Evolutionary conservation across 2,797 vertebrate species (phyloP).

Genomic region (Artibeus jamaicensis): DNA sequence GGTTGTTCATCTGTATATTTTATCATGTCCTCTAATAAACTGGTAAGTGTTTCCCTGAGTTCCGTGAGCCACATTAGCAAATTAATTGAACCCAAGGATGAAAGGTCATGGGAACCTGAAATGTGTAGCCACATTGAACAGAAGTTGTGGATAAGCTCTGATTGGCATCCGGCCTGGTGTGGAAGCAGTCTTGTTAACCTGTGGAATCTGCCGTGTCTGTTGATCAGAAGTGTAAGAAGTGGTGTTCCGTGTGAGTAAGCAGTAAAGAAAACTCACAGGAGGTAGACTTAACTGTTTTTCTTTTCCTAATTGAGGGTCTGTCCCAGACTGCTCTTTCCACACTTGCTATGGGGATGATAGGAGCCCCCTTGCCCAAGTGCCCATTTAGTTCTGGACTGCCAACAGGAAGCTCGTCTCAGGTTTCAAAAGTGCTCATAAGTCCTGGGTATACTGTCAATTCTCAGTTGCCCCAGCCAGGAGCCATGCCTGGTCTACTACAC

Average conservation of each 20-base stretch:
- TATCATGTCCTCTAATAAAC: too few relatives aligned
- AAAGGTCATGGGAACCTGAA: not conserved
- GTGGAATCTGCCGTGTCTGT: not conserved
- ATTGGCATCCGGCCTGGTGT: not conserved
- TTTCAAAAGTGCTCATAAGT: not conserved
- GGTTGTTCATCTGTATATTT: not conserved
- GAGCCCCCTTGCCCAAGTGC: too few relatives aligned
- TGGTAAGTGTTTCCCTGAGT: not conserved
- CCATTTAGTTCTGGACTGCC: not conserved
- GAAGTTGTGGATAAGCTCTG: not conserved
- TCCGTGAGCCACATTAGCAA: not conserved
- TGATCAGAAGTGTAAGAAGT: not conserved
- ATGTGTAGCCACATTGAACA: not conserved
- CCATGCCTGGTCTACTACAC: slow-evolving; percentile 68
- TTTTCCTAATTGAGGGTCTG: not conserved
- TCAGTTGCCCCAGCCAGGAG: slow-evolving; percentile 61
- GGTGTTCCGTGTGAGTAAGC: not conserved
- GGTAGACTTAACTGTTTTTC: not conserved
- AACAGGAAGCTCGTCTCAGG: not conserved
- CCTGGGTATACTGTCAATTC: slow-evolving; percentile 61
- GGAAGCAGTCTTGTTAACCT: too few relatives aligned
- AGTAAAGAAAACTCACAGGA: not conserved
- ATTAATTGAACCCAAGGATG: not conserved
- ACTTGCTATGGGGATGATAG: too few relatives aligned
- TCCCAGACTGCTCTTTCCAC: fast-evolving